Evolutionary conservation across 2,888 invertebrate species (phyloP).

Genomic region (Theodoxus fluviatilis): DNA sequence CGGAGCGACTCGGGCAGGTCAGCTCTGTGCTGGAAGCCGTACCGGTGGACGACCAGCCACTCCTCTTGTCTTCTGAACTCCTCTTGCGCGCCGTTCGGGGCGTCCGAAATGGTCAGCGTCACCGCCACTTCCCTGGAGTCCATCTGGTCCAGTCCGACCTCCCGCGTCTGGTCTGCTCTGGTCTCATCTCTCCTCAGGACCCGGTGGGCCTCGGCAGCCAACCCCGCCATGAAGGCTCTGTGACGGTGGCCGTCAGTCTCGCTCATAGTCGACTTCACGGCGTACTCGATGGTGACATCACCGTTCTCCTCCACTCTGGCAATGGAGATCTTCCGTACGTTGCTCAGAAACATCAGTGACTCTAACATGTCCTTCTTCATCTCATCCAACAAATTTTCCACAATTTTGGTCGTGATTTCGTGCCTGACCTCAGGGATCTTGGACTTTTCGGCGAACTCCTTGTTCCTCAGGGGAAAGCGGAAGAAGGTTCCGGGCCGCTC

Average conservation of each 20-base stretch:
- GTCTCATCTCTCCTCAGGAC: no score
- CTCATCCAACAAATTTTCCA: slow-evolving; percentile 38
- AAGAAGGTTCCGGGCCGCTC: slow-evolving; percentile 49
- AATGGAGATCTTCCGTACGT: slow-evolving; percentile 41
- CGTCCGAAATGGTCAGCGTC: no score
- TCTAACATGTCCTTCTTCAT: slow-evolving; percentile 43
- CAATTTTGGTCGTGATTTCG: slow-evolving; percentile 27
- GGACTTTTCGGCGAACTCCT: slow-evolving; percentile 42
- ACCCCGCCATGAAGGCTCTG: slow-evolving; percentile 25
- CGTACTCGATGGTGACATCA: slow-evolving; percentile 27
- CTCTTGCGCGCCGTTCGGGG: no score
- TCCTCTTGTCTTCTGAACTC: slow-evolving; percentile 7
- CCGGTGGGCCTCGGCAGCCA: no score
- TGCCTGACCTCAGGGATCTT: slow-evolving; percentile 41
- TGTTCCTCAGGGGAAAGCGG: slow-evolving; percentile 54
- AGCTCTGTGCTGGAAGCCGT: slow-evolving; percentile 46
- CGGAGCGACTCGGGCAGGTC: slow-evolving; percentile 30
- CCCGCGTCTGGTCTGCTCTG: no score
- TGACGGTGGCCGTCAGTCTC: slow-evolving; percentile 22
- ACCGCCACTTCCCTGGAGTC: slow-evolving; percentile 25
- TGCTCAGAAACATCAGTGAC: slow-evolving; percentile 51
- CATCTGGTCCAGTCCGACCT: background rate
- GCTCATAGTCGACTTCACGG: slow-evolving; percentile 26
- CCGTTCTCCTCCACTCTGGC: slow-evolving; percentile 31
- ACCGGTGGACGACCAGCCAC: slow-evolving; percentile 46